These are phyloP conservation scores for Diadema setosum DNA, from an alignment of 35 echinoderm and acorn worm species.

Conservation along the genomic window DNA sequence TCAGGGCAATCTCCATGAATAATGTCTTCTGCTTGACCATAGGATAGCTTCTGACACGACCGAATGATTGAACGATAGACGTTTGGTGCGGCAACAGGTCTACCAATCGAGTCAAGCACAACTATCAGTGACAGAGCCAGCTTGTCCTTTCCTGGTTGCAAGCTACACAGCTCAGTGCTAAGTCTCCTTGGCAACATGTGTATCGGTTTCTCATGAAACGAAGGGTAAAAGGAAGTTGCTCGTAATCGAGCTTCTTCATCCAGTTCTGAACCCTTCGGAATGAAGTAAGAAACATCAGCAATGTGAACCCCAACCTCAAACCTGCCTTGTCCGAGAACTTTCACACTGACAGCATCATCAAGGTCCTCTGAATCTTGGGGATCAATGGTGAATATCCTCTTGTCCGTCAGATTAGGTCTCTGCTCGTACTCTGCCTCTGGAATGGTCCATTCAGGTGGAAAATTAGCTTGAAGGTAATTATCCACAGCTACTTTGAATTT, in stretches of 20 bases:
- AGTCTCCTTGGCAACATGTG: constrained; percentile 75
- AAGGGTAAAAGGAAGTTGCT: constrained; percentile 61
- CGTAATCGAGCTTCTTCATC: constrained; percentile 59
- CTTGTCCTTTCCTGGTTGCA: constrained; percentile 38
- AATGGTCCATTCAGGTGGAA: constrained; percentile 64
- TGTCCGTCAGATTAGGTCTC: constrained; percentile 44
- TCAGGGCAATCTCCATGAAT: background rate
- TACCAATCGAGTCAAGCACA: background rate
- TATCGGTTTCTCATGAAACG: constrained; percentile 31
- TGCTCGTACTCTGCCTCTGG: constrained; percentile 44
- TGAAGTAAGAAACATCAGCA: constrained; percentile 87
- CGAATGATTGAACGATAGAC: constrained; percentile 5
- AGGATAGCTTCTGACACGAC: constrained; percentile 28
- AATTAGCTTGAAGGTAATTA: constrained; percentile 21
- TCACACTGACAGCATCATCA: constrained; percentile 74
- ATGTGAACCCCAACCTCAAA: constrained; percentile 86
- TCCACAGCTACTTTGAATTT: constrained; percentile 20
- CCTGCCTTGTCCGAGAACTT: background rate
- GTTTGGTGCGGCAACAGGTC: background rate
- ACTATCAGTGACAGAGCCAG: constrained; percentile 59
- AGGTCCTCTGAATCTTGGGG: constrained; percentile 51
- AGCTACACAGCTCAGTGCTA: constrained; percentile 38
- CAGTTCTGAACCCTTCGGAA: background rate
- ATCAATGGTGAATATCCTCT: constrained; percentile 77
- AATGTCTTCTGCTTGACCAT: constrained; percentile 37